phyloP scores from a whole-genome alignment of 1,140 invertebrate species.

The Rhagoletis zephyria region DNA sequence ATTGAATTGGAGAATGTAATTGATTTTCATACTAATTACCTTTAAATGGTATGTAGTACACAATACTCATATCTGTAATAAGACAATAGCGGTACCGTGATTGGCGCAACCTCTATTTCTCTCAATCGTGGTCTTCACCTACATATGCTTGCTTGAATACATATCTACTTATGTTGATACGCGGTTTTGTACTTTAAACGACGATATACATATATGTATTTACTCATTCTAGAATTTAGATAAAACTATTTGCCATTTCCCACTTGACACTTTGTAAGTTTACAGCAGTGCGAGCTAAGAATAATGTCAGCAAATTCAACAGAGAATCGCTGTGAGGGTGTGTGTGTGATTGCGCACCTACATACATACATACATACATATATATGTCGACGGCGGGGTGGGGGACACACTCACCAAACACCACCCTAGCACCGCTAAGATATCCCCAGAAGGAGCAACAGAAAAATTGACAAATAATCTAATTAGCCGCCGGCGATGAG shows the following conservation, averaged over 20 bases:
- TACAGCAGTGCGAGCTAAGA: background rate
- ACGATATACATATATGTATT: too few relatives aligned
- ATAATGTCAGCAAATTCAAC: conserved; percentile 27
- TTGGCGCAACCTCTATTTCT: too few relatives aligned
- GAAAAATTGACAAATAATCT: conserved; percentile 69
- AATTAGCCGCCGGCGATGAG: conserved; percentile 70
- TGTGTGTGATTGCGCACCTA: background rate
- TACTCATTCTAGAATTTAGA: background rate
- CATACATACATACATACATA: background rate
- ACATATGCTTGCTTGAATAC: too few relatives aligned
- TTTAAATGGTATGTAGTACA: too few relatives aligned
- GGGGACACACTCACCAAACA: background rate
- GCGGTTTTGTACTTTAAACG: too few relatives aligned
- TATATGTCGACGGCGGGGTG: background rate
- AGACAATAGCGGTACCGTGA: too few relatives aligned
- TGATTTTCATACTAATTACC: too few relatives aligned
- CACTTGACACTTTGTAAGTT: background rate
- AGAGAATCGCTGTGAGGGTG: background rate
- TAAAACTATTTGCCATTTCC: background rate
- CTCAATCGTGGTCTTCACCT: too few relatives aligned
- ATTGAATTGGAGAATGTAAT: too few relatives aligned
- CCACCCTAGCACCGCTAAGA: background rate
- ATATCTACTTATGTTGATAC: too few relatives aligned
- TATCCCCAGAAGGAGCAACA: conserved; percentile 29
- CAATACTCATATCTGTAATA: too few relatives aligned